Conservation (phyloP, 2,113 vertebrate species). For the Ophiodon elongatus region DNA sequence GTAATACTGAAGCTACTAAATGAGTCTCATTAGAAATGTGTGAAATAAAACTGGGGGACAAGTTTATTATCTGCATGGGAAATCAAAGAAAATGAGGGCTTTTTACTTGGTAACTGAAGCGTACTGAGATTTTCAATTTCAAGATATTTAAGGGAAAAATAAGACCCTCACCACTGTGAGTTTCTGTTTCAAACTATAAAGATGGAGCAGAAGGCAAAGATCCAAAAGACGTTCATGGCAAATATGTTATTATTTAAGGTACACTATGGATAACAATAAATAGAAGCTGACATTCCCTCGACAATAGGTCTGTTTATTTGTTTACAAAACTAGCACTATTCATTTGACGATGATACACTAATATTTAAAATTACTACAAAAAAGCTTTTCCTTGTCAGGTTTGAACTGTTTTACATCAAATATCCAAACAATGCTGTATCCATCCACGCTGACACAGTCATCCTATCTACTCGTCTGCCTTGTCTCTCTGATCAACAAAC, state of each 20-base stretch:
- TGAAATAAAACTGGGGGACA: constrained; percentile 39
- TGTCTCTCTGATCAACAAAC: constrained; percentile 55
- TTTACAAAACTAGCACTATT: constrained; percentile 15
- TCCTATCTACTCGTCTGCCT: constrained; percentile 26
- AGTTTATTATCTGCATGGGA: constrained; percentile 15
- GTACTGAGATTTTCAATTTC: background rate
- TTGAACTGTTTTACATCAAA: constrained; percentile 35
- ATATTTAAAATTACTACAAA: constrained; percentile 22
- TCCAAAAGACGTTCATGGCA: background rate
- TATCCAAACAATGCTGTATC: constrained; percentile 21
- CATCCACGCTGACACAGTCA: constrained; percentile 34
- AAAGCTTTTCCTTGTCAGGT: constrained; percentile 30
- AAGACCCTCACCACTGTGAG: too few relatives aligned
- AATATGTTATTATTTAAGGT: background rate
- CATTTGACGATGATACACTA: constrained; percentile 15
- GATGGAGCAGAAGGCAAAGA: background rate
- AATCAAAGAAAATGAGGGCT: constrained; percentile 7
- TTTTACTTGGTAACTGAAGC: background rate
- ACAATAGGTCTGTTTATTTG: background rate
- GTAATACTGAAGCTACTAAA: constrained; percentile 17
- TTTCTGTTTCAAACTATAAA: background rate
- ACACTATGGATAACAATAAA: background rate
- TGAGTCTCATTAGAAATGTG: constrained; percentile 25
- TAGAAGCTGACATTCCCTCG: background rate
- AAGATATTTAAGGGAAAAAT: background rate